phyloP scores from a whole-genome alignment of 2,797 vertebrate genomes.

The Clarias platycephalus region DNA sequence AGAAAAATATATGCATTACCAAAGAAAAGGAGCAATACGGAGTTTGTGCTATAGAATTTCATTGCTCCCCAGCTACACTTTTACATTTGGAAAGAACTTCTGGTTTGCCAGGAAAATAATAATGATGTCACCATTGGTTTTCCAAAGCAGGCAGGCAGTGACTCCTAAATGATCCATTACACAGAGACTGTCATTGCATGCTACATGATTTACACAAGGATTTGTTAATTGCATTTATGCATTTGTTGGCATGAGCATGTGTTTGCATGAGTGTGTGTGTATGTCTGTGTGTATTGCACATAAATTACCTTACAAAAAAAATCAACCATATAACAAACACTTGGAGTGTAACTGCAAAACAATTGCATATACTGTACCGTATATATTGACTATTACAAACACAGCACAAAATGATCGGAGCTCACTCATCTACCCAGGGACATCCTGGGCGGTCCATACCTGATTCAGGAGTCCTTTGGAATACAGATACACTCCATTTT shows the following conservation, averaged over 20 bases:
- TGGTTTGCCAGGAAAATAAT: constrained; percentile 54
- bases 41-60: constrained; percentile 11
- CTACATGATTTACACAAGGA: constrained; percentile 20
- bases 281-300: neutral
- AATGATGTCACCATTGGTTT: constrained; percentile 53
- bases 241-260: neutral
- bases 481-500: constrained; percentile 91
- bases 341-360: neutral
- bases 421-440: neutral
- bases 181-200: constrained; percentile 49
- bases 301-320: neutral
- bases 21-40: constrained; percentile 26
- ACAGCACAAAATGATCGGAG: neutral
- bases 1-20: neutral
- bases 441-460: constrained; percentile 72
- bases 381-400: neutral
- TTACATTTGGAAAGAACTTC: constrained; percentile 51
- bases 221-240: constrained; percentile 10
- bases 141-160: constrained; percentile 28
- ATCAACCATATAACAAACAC: neutral
- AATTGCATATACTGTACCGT: neutral
- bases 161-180: constrained; percentile 61
- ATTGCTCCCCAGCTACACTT: neutral
- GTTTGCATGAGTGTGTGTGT: neutral
- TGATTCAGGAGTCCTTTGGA: constrained; percentile 94